A percentile compares a stretch with the other conserved stretches of the same genome.
Conservation (phyloP, 2,797 vertebrate species). For the Enteromius unitaeniatus region DNA sequence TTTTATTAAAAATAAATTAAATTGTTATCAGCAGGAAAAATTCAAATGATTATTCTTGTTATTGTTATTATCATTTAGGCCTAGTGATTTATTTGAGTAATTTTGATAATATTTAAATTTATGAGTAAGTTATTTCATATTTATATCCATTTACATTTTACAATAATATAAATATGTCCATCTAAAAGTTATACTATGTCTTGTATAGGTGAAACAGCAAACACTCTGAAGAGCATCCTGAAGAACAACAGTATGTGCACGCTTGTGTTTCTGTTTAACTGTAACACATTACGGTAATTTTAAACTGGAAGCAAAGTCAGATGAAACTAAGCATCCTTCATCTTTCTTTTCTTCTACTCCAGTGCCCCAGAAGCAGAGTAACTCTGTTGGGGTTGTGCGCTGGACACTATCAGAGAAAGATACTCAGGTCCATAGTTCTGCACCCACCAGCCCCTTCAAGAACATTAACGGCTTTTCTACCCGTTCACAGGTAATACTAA, state of each 20-base stretch:
- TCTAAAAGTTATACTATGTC: neutral
- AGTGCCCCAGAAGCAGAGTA: constrained; percentile 65
- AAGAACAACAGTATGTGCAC: constrained; percentile 60
- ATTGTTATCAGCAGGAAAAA: no score
- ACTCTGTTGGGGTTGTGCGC: constrained; percentile 74
- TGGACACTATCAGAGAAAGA: constrained; percentile 72
- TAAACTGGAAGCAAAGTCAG: neutral
- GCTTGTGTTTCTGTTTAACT: neutral
- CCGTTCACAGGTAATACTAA: constrained; percentile 67
- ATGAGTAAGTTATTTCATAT: no score
- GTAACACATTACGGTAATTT: neutral
- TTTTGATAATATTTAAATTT: neutral
- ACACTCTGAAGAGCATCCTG: constrained; percentile 73
- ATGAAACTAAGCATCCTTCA: neutral
- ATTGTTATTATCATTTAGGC: neutral
- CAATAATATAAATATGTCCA: neutral
- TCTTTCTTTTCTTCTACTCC: constrained; percentile 39
- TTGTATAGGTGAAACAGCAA: constrained; percentile 37
- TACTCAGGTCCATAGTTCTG: constrained; percentile 73
- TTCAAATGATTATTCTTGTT: neutral
- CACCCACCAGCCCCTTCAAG: constrained; percentile 63
- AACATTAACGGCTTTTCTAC: constrained; percentile 31
- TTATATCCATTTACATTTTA: neutral
- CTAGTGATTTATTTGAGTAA: neutral
- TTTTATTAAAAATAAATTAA: no score